Evolutionary conservation across 2,797 vertebrate genomes (phyloP), one percentile per base, ranked within the genome.

Genomic region (Diplodus sargus): DNA sequence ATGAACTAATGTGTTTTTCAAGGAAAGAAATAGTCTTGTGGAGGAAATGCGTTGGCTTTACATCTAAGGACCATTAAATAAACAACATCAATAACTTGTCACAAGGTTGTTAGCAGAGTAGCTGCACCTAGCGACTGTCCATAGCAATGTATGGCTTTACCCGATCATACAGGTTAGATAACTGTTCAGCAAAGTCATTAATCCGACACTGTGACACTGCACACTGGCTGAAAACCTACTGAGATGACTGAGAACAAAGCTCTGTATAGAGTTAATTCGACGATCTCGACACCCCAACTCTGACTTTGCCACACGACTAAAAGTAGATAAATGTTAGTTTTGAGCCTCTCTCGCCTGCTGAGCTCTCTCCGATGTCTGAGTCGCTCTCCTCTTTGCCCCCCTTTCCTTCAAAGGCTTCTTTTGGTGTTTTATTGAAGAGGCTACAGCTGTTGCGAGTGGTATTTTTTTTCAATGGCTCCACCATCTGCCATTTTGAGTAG

Each of bases 341-440:
- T 28, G 52, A 74, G 72, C 16, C 43, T 51, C 59, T 82, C 84
- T 45, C 48, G 65, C 45, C 70, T 0, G 34, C 65, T 53, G 74
- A 80, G 65, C 77, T 76, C 13, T 12, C 67, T 62, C 61, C 73
- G 49, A 72, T 14, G 69, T 64, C 83, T 73, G 47, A 54, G 47
- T 70, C 17, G n/a, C 68, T 70, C 75, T 70, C 72, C 63, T 70
- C 76, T 69, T 48, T 70, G 66, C 74, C 80, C 78, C 13, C 63
- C 39, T 4, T 74, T 79, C 72, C 84, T 81, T 91, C 83, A 86
- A 88, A 87, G 61, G 68, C 57, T 73, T 74, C 80, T 82, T 81
- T 74, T 82, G 79, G 83, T 89, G 75, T 91, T 91, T 90, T 84
- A 90, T 85, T 91, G 82, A 90, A 85, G 89, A 88, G 85, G 79